phyloP scores from a whole-genome alignment of 1,140 invertebrate species.

The Bradynema listronoti region DNA sequence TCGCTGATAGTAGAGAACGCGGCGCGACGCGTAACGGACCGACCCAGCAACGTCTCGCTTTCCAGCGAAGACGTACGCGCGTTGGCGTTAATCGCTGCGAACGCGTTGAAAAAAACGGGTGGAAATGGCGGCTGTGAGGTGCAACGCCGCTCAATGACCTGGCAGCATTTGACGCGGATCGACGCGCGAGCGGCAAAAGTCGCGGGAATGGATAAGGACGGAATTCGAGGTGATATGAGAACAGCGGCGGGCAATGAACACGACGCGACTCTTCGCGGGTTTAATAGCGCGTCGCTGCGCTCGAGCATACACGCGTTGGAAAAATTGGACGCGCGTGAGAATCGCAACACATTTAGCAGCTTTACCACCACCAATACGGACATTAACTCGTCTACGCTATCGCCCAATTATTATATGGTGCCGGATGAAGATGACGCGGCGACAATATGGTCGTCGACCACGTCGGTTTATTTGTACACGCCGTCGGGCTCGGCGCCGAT shows the following conservation, averaged over 20 bases:
- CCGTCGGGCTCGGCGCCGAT: neutral
- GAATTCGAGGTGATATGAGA: neutral
- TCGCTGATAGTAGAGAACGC: no score
- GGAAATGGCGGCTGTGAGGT: neutral
- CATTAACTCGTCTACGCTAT: neutral
- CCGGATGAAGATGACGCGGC: no score
- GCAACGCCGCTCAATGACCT: neutral
- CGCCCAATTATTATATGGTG: no score
- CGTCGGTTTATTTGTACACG: neutral
- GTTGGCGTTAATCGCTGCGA: neutral
- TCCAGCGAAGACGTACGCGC: neutral
- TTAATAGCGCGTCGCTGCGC: neutral
- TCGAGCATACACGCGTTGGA: neutral
- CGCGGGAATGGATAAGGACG: neutral
- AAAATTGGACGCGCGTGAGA: neutral
- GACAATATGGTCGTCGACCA: neutral
- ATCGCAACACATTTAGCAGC: neutral
- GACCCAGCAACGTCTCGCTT: slow-evolving; percentile 67
- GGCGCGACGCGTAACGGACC: no score
- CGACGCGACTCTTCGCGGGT: neutral
- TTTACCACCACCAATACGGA: neutral
- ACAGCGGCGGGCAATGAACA: neutral
- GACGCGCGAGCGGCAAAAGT: neutral
- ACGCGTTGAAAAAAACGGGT: neutral
- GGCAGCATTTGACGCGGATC: neutral